Evolutionary conservation across 2,888 invertebrate species (phyloP), one percentile per base, ranked within the genome.

Genomic region (Zootermopsis nevadensis): DNA sequence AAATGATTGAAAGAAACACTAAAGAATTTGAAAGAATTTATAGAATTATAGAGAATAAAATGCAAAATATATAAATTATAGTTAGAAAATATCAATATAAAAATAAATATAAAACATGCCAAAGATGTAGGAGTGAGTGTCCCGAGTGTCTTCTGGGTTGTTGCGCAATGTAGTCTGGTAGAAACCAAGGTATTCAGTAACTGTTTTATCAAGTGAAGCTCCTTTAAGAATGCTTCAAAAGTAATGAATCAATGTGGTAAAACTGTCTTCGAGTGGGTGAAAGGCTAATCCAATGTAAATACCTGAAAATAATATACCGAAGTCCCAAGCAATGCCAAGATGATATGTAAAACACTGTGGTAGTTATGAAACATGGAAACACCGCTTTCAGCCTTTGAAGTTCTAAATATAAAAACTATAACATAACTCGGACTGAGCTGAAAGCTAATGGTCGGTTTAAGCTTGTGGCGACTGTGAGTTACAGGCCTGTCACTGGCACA

Each of bases 401-500:
- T 42, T 42, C 74, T 74, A 74, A 74, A 74, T 38, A 74, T 74
- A 74, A 42, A n/a, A 74, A 38, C n/a, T 15, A n/a, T 22, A 42
- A n/a, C 74, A 35, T 74, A 3, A 42, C 74, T 74, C 33, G 74
- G n/a, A 2, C 35, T 3, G n/a, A 74, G 33, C 12, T 12, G 42
- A 74, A 74, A 74, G 38, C 38, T 74, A 74, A 74, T 74, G 42
- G 74, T 42, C 74, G 38, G 38, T 74, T 35, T 38, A 7, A 74
- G n/a, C 24, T 74, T 22, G 31, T 33, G 69, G 69, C 69, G 33
- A 19, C 12, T 22, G 22, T 22, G 8, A 24, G 24, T 10, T 38
- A 74, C 22, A 33, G 69, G 33, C 24, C 69, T 22, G 22, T 69
- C 27, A 8, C 66, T 27, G 27, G 33, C 69, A 69, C 19, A 69